Base-by-base conservation (phyloP, 2,888 invertebrate genomes). In the Sthenelais limicola region DNA sequence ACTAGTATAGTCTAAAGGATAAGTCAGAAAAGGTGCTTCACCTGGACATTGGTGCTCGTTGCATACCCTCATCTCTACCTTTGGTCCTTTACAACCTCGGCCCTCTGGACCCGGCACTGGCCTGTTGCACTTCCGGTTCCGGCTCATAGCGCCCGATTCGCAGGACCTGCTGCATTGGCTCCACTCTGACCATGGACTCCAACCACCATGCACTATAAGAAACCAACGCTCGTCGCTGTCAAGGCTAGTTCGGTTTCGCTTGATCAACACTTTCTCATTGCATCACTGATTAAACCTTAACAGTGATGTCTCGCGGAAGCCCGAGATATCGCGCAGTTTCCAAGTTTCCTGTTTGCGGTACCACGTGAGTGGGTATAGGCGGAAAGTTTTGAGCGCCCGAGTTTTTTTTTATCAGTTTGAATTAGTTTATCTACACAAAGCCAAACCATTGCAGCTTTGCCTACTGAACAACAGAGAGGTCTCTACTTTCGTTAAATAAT, bases 101-200 rank as follows among this genome's bases (percentile, higher is more conserved):
- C 86, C 86, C 18, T 83, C 83, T 68, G 80, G 69, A n/a, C 71
- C 72, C 2, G 86, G 85, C 12, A 77, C 69, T 2, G 86, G 86
- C 74, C 79, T 79, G 77, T 82, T 80, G 70, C 86, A 86, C 12
- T 71, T 54, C 28, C 86, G 77, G 12, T 73, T 80, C 68, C 83
- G 77, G 32, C 73, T 77, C 79, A 79, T 81, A 5, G 72, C 71
- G n/a, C 86, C 86, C 26, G 72, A 76, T 4, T 84, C 85, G 76
- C 86, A 86, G 2, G 85, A 82, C 49, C 74, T 79, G 76, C 82
- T 84, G 74, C 86, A 86, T 26, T 80, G 70, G 9, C 82, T 77
- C 86, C 86, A 86, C n/a, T 75, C 76, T 1, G 82, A 78, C 86
- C 86, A 86, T 38, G 74, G 67, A 1, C 74, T 62, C 77, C 77